phyloP scores from a whole-genome alignment of 2,797 vertebrate genomes.

The Bradypus variegatus region DNA sequence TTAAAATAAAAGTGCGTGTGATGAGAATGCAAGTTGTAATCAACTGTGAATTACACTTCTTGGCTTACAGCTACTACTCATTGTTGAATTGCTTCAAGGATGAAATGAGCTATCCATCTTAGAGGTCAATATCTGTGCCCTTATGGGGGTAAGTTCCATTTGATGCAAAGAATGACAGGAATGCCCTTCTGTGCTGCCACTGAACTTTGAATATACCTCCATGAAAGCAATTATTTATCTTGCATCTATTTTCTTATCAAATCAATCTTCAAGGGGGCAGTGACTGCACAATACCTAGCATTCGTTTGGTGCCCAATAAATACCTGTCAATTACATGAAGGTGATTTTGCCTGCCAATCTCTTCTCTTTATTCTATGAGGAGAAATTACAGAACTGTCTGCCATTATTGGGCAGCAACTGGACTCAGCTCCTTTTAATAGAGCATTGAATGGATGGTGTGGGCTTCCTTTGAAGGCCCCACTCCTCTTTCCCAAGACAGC shows the following conservation, averaged over 20 bases:
- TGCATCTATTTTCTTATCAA: not conserved
- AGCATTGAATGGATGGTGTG: not conserved
- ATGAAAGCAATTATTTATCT: not conserved
- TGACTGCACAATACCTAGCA: not conserved
- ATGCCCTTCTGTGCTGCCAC: not conserved
- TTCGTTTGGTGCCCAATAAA: not conserved
- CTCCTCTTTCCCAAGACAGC: not conserved
- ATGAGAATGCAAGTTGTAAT: not conserved
- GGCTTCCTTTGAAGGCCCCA: not conserved
- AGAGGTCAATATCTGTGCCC: not conserved
- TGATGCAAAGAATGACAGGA: not conserved
- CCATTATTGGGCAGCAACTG: not conserved
- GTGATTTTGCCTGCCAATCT: not conserved
- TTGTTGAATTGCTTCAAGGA: constrained; percentile 1
- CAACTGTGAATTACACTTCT: not conserved
- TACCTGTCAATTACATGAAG: not conserved
- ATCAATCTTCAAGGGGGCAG: not conserved
- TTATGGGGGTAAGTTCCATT: not conserved
- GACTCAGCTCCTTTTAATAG: not conserved
- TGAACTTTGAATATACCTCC: not conserved
- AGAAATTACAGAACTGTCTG: not conserved
- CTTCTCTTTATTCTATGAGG: not conserved
- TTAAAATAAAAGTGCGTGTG: not conserved
- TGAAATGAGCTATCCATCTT: not conserved
- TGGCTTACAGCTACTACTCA: not conserved